These are phyloP conservation scores for Microplitis deprimator DNA, from an alignment of 2,888 invertebrate genomes.

Conservation along the genomic window DNA sequence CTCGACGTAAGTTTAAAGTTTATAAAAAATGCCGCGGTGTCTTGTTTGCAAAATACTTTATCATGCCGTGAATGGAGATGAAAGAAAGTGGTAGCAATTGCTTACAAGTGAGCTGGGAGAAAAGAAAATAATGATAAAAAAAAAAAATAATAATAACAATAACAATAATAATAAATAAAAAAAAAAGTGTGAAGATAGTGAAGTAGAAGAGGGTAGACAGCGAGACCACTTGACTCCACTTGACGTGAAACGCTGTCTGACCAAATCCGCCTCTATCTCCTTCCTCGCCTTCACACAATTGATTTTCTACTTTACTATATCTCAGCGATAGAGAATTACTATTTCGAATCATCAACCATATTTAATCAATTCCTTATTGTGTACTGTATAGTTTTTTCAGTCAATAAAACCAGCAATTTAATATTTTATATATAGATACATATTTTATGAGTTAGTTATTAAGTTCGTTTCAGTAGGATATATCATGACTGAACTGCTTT, in stretches of 20 bases:
- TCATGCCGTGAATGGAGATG: conserved; percentile 23
- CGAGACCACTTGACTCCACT: conserved; percentile 63
- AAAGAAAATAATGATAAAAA: background rate
- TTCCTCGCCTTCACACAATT: background rate
- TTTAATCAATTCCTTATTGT: too few species aligned
- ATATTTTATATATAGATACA: too few species aligned
- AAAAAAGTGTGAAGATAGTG: conserved; percentile 21
- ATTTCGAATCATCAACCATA: too few species aligned
- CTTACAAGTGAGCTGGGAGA: background rate
- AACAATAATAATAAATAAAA: conserved; percentile 11
- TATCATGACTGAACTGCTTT: too few species aligned
- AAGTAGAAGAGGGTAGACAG: conserved; percentile 1
- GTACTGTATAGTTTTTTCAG: too few species aligned
- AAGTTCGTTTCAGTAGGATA: too few species aligned
- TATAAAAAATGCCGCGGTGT: background rate
- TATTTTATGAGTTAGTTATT: too few species aligned
- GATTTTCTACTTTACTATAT: background rate
- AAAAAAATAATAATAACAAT: too few species aligned
- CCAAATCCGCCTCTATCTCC: conserved; percentile 13
- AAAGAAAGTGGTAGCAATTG: conserved; percentile 16
- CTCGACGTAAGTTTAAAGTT: too few species aligned
- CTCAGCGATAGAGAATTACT: too few species aligned
- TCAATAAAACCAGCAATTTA: too few species aligned
- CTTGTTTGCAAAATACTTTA: conserved; percentile 2
- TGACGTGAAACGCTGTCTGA: conserved; percentile 49